Conservation (phyloP, 1,140 invertebrate species). For the Zaprionus taronus region DNA sequence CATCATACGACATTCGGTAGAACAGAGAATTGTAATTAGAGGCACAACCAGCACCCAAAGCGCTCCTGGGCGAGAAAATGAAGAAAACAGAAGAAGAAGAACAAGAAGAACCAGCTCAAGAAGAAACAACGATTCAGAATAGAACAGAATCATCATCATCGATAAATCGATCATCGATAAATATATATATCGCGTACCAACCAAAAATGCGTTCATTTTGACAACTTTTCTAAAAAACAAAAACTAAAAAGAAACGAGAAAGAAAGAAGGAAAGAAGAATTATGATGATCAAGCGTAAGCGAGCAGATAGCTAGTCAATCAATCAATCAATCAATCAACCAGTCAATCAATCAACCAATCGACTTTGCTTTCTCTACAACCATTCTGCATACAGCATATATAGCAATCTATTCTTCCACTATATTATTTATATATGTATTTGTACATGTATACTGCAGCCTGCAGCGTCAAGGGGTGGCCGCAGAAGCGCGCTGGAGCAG, state of each 20-base stretch:
- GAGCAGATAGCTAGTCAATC: constrained; percentile 18
- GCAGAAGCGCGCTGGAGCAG: constrained; percentile 82
- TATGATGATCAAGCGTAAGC: constrained; percentile 55
- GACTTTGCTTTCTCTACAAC: constrained; percentile 77
- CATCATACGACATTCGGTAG: constrained; percentile 80
- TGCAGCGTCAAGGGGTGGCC: constrained; percentile 79
- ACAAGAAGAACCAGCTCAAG: constrained; percentile 36
- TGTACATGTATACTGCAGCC: constrained; percentile 82
- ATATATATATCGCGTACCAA: constrained; percentile 59
- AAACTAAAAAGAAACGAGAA: background rate
- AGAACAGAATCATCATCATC: constrained; percentile 13
- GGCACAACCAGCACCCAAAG: constrained; percentile 35
- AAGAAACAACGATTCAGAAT: constrained; percentile 33
- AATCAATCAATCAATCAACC: constrained; percentile 42
- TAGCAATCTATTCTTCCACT: constrained; percentile 76
- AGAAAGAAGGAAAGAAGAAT: constrained; percentile 11
- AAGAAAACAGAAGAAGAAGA: constrained; percentile 28
- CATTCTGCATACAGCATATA: constrained; percentile 61
- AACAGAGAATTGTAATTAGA: constrained; percentile 76
- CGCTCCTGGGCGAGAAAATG: constrained; percentile 40
- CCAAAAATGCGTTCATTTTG: constrained; percentile 80
- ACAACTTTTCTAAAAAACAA: constrained; percentile 40
- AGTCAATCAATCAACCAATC: constrained; percentile 68
- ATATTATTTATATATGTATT: constrained; percentile 74
- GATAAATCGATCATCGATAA: constrained; percentile 47